These are phyloP conservation scores for Drosophila borealis DNA, from an alignment of 2,888 invertebrate species.

Conservation along the genomic window DNA sequence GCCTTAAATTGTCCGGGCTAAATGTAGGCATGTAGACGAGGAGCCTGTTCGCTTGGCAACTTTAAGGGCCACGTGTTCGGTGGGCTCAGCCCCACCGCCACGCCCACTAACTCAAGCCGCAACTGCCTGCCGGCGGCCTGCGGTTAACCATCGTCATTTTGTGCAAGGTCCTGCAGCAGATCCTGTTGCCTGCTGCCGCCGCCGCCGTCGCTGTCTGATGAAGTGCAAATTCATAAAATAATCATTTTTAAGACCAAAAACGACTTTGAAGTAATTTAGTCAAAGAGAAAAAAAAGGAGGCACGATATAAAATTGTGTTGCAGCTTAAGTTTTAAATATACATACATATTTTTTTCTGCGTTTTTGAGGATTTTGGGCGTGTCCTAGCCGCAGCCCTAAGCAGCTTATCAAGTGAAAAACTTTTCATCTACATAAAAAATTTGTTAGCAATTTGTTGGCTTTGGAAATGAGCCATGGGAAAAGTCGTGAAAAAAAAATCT, in stretches of 20 bases:
- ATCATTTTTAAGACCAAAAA: constrained; percentile 45
- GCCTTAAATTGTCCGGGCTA: constrained; percentile 46
- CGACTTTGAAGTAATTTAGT: constrained; percentile 37
- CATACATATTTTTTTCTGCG: too few species aligned
- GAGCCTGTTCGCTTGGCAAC: constrained; percentile 14
- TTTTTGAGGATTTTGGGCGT: too few species aligned
- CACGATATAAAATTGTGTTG: background rate
- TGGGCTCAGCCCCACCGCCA: background rate
- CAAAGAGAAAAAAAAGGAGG: background rate
- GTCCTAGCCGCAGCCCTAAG: constrained; percentile 4
- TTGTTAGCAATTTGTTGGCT: constrained; percentile 16
- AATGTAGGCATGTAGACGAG: constrained; percentile 12
- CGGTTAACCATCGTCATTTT: constrained; percentile 60
- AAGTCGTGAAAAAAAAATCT: background rate
- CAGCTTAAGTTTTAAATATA: constrained; percentile 2
- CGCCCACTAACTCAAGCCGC: constrained; percentile 21
- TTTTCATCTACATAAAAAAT: constrained; percentile 12
- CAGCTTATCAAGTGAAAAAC: constrained; percentile 27
- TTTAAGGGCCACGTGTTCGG: constrained; percentile 38
- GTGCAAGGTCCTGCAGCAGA: constrained; percentile 16
- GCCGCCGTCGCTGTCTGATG: constrained; percentile 31
- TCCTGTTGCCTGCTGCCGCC: constrained; percentile 19
- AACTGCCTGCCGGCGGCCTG: constrained; percentile 4
- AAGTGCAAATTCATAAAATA: constrained; percentile 67
- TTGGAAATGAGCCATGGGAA: background rate